Evolutionary conservation across 2,797 vertebrate genomes (phyloP), one percentile per base, ranked within the genome.

Genomic region (Chelon labrosus): DNA sequence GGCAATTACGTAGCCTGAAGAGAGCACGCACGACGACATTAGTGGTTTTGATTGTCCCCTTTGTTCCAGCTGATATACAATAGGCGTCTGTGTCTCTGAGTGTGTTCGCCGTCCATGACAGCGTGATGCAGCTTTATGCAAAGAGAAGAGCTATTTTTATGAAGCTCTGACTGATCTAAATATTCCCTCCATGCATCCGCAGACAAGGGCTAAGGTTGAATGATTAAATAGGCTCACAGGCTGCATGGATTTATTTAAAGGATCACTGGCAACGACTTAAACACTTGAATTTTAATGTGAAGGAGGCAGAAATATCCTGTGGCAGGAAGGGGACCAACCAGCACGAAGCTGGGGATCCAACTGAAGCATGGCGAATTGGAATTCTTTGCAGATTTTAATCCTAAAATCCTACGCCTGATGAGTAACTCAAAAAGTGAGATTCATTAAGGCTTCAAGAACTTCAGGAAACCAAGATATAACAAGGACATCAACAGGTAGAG

Each of bases 1-100:
- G 54, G 53, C 47, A 53, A 35, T 68, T 16, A 59, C 82, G 69
- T 73, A 71, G 71, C 55, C 25, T 57, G 74, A 75, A 17, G 35
- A 66, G 59, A 37, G 59, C 17, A 44, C 7, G 7, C 60, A 72
- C 49, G 49, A 75, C 12, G n/a, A 51, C 10, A 60, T 37, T 4
- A 0, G 5, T 1, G 25, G 53, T 39, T n/a, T 71, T 75, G 52
- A 77, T 76, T 35, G 62, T 59, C 46, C 54, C n/a, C 25, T 57
- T 42, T 66, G 56, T 51, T 55, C 64, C 58, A 38, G 57, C 75
- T 66, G 1, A 55, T 11, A 27, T 27, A 27, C 25, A 27, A 14
- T 6, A 46, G 44, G 44, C 16, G 41, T 49, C 31, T 51, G 22
- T 31, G 41, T 51, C 12, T 58, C 25, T 27, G 25, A 27, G 25